A percentile compares a stretch with the other conserved stretches of the same genome.
These are phyloP conservation scores for Terebella lapidaria DNA, from an alignment of 2,888 invertebrate genomes.

Conservation along the genomic window DNA sequence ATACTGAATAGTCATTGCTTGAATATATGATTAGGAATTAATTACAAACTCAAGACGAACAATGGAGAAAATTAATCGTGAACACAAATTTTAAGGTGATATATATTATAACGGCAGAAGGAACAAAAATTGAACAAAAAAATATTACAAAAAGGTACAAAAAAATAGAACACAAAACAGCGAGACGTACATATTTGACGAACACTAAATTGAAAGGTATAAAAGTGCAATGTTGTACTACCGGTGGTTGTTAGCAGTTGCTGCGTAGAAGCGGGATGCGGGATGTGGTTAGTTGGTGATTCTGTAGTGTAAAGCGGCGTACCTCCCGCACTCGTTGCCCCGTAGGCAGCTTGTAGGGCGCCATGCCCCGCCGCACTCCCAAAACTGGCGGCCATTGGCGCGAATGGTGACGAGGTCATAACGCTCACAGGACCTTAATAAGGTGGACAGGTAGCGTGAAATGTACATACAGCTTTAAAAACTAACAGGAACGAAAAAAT, in stretches of 20 bases:
- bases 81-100: too few relatives aligned
- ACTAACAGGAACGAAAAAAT: not conserved
- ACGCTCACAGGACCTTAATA: not conserved
- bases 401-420: not conserved
- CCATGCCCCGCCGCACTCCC: not conserved
- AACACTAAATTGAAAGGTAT: too few relatives aligned
- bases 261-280: constrained; percentile 1
- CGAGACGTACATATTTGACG: too few relatives aligned
- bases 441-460: not conserved
- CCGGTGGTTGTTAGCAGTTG: constrained; percentile 10
- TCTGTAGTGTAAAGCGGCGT: constrained; percentile 7
- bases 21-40: too few relatives aligned
- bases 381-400: too few relatives aligned
- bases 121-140: too few relatives aligned
- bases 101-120: too few relatives aligned
- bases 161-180: too few relatives aligned
- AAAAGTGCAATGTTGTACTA: constrained; percentile 5
- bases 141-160: too few relatives aligned
- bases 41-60: too few relatives aligned
- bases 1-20: too few relatives aligned
- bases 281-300: constrained; percentile 10
- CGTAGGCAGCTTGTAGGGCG: not conserved
- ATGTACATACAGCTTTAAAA: not conserved
- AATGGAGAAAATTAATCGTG: too few relatives aligned
- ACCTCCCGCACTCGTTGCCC: constrained; percentile 6